Conservation (phyloP, 2,888 invertebrate species). For the Psylliodes chrysocephalus region DNA sequence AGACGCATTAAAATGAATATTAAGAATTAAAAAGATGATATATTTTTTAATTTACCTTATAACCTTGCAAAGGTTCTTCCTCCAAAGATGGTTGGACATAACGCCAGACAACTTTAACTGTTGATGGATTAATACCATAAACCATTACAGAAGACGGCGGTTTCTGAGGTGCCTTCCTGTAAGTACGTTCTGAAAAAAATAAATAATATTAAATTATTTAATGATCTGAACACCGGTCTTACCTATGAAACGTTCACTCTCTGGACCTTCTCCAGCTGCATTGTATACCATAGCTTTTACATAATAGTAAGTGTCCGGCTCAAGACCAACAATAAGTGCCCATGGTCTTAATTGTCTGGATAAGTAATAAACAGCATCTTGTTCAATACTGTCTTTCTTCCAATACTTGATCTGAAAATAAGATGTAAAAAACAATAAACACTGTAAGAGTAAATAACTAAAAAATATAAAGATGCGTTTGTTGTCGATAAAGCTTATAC, state of each 20-base stretch:
- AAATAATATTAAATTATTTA: neutral
- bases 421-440: too few relatives aligned
- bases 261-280: conserved; percentile 94
- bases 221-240: conserved; percentile 35
- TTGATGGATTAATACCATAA: conserved; percentile 84
- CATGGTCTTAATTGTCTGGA: conserved; percentile 85
- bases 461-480: too few relatives aligned
- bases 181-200: conserved; percentile 76
- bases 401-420: conserved; percentile 88
- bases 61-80: conserved; percentile 94
- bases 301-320: conserved; percentile 91
- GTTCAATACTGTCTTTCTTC: conserved; percentile 79
- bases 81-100: conserved; percentile 90
- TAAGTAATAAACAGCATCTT: conserved; percentile 84
- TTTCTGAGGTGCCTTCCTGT: conserved; percentile 91
- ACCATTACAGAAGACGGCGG: conserved; percentile 93
- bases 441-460: too few relatives aligned
- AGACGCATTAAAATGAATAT: conserved; percentile 6
- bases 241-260: conserved; percentile 88
- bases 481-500: too few relatives aligned
- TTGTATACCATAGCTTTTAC: conserved; percentile 97
- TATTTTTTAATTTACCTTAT: conserved; percentile 72
- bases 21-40: conserved; percentile 6
- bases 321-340: conserved; percentile 92
- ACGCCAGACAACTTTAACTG: conserved; percentile 90